Conservation (phyloP, 2,797 vertebrate species). For the Xenentodon cancila region DNA sequence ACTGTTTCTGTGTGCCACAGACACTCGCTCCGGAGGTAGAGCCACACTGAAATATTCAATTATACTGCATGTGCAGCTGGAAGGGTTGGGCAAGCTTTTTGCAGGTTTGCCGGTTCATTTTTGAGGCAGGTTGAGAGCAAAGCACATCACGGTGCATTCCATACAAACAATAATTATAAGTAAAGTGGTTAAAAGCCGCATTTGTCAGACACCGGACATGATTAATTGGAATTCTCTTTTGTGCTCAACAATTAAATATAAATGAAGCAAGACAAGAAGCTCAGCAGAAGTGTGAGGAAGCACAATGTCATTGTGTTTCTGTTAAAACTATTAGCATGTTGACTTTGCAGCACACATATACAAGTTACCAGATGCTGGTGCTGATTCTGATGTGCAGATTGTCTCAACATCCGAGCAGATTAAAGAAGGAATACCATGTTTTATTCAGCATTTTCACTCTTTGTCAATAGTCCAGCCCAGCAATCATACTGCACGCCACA, state of each 20-base stretch:
- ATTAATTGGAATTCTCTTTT: slow-evolving; percentile 61
- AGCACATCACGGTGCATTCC: slow-evolving; percentile 4
- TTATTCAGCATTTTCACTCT: slow-evolving; percentile 27
- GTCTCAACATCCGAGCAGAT: slow-evolving; percentile 24
- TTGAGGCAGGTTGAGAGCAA: slow-evolving; percentile 15
- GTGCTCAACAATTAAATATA: slow-evolving; percentile 50
- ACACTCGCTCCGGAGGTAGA: slow-evolving; percentile 38
- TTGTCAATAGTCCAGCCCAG: slow-evolving; percentile 28
- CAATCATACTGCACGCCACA: slow-evolving; percentile 36
- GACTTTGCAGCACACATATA: slow-evolving; percentile 36
- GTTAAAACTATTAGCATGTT: slow-evolving; percentile 53
- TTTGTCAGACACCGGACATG: slow-evolving; percentile 47
- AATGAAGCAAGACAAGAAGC: slow-evolving; percentile 8
- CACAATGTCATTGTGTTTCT: slow-evolving; percentile 38
- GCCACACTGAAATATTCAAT: slow-evolving; percentile 61
- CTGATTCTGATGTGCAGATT: slow-evolving; percentile 46
- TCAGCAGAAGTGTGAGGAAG: slow-evolving; percentile 36
- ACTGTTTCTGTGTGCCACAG: slow-evolving; percentile 59
- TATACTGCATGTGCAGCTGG: slow-evolving; percentile 34
- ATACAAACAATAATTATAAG: slow-evolving; percentile 29
- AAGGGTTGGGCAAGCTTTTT: slow-evolving; percentile 9
- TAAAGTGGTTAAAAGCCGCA: slow-evolving; percentile 36
- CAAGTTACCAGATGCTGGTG: slow-evolving; percentile 20
- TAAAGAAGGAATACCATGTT: slow-evolving; percentile 28
- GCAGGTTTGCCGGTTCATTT: not conserved